Percentiles rank a stretch among this genome's conserved stretches.
phyloP scores from a whole-genome alignment of 2,888 invertebrate genomes.

The Hemithea aestivaria region DNA sequence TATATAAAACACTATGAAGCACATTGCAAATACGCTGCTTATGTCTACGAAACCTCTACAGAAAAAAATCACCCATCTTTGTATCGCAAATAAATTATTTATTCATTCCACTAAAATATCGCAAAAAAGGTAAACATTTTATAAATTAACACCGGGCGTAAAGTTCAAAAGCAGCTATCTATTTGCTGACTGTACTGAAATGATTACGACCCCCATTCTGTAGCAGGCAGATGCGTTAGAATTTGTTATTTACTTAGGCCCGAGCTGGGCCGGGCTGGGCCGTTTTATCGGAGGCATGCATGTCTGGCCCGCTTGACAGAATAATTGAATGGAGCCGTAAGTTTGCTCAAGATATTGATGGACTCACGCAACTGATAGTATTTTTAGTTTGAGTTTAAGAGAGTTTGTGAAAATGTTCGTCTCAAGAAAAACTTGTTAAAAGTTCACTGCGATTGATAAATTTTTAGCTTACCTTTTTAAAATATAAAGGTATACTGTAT shows the following conservation, averaged over 20 bases:
- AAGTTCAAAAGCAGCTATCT: constrained; percentile 26
- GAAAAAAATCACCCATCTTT: too few species aligned
- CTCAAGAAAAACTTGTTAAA: too few species aligned
- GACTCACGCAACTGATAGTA: constrained; percentile 11
- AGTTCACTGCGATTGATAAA: too few species aligned
- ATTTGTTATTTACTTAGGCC: constrained; percentile 68
- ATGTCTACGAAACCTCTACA: too few species aligned
- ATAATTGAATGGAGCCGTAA: constrained; percentile 43
- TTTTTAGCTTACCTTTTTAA: too few species aligned
- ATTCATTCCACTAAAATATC: neutral
- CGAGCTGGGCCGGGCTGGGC: constrained; percentile 29
- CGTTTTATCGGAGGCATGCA: constrained; percentile 58
- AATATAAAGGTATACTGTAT: too few species aligned
- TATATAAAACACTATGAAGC: too few species aligned
- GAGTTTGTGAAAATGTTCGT: constrained; percentile 1
- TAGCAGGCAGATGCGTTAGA: constrained; percentile 62
- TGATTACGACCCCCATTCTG: constrained; percentile 37
- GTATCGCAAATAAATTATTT: too few species aligned
- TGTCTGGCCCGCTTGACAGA: constrained; percentile 48
- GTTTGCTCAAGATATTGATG: constrained; percentile 23
- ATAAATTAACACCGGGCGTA: constrained; percentile 14
- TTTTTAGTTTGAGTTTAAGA: constrained; percentile 8
- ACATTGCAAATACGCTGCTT: too few species aligned
- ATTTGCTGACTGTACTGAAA: constrained; percentile 32
- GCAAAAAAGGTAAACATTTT: constrained; percentile 3